Evolutionary conservation across 2,113 vertebrate genomes (phyloP).

Genomic region (Oncorhynchus tshawytscha): DNA sequence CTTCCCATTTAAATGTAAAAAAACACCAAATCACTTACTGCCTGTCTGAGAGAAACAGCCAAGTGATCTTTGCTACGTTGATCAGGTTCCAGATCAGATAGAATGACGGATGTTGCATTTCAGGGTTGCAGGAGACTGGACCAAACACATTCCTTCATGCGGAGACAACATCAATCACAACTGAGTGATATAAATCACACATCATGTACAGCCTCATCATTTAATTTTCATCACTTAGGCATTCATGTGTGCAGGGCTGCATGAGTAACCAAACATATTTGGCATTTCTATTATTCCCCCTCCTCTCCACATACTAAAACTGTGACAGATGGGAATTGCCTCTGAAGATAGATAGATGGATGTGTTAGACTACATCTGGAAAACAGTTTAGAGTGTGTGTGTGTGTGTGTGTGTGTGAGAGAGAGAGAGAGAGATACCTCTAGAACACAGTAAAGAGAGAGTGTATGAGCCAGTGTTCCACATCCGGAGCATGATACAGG

Average conservation of each 20-base stretch:
- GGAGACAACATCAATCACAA: not conserved
- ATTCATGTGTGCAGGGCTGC: too few species aligned
- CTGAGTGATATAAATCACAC: not conserved
- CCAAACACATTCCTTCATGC: slow-evolving; percentile 52
- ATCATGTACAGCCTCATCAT: too few species aligned
- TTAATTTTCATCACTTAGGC: too few species aligned
- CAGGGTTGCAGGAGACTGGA: slow-evolving; percentile 50
- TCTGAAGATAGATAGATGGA: too few species aligned
- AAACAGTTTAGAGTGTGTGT: slow-evolving; percentile 12
- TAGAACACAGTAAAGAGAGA: slow-evolving; percentile 22
- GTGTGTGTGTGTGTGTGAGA: too few species aligned
- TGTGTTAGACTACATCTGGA: not conserved
- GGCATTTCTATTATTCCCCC: too few species aligned
- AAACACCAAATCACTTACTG: slow-evolving; percentile 48
- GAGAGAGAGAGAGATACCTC: too few species aligned
- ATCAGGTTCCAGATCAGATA: slow-evolving; percentile 55
- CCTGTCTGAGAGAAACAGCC: slow-evolving; percentile 44
- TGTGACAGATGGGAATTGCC: too few species aligned
- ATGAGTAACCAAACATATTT: too few species aligned
- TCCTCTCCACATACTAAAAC: too few species aligned
- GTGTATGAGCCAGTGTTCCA: slow-evolving; percentile 58
- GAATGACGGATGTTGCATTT: slow-evolving; percentile 61
- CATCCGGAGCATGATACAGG: slow-evolving; percentile 59
- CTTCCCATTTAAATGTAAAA: too few species aligned
- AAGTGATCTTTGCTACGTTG: slow-evolving; percentile 38